Conservation (phyloP, 2,797 vertebrate genomes). For the Xenopus petersii region DNA sequence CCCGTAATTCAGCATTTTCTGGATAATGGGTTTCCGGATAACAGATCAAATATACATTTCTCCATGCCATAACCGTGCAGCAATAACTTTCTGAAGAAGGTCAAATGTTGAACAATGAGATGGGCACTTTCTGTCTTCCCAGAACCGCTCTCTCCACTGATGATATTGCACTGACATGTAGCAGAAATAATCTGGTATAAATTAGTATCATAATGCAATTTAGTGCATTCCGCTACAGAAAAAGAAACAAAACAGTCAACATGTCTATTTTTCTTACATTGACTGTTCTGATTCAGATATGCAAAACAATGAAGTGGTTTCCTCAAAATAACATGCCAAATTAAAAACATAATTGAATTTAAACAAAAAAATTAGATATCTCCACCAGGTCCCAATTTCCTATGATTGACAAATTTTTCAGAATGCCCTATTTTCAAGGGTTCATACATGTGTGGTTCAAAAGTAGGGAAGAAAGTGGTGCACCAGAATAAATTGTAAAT, state of each 20-base stretch:
- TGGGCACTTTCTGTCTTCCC: slow-evolving; percentile 97
- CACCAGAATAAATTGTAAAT: too few species aligned
- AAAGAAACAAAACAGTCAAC: not conserved
- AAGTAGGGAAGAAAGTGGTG: too few species aligned
- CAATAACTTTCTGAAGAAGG: slow-evolving; percentile 95
- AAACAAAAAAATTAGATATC: too few species aligned
- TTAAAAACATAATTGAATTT: too few species aligned
- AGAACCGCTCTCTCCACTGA: slow-evolving; percentile 96
- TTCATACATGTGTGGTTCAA: too few species aligned
- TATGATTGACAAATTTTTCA: too few species aligned
- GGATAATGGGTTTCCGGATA: too few species aligned
- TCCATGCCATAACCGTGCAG: not conserved
- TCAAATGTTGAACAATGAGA: slow-evolving; percentile 96
- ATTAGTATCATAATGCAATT: slow-evolving; percentile 30
- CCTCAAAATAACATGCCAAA: too few species aligned
- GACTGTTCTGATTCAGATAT: not conserved
- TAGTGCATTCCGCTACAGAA: slow-evolving; percentile 22
- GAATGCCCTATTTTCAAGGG: too few species aligned
- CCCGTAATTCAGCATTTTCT: too few species aligned
- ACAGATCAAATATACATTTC: not conserved
- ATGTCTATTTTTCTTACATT: slow-evolving; percentile 3
- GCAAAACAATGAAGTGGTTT: too few species aligned
- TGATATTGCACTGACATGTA: slow-evolving; percentile 87
- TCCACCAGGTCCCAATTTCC: too few species aligned
- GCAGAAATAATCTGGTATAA: slow-evolving; percentile 42